A percentile compares a stretch with the other conserved stretches of the same genome.
phyloP scores from a whole-genome alignment of 2,797 vertebrate genomes.

The Lepilemur septentrionalis region DNA sequence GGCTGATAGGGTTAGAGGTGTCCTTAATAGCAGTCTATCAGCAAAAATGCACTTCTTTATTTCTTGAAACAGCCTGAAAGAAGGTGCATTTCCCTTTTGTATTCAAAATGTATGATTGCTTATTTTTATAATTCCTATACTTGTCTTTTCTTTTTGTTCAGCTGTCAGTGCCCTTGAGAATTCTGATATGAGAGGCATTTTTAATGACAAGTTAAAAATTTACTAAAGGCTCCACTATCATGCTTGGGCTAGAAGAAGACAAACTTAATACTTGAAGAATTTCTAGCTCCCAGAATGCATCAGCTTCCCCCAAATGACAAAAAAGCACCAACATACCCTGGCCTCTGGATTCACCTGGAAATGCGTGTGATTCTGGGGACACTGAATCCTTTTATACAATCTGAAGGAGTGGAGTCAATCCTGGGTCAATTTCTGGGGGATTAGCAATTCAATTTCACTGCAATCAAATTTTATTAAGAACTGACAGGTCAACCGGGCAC shows the following conservation, averaged over 20 bases:
- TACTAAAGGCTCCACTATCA: slow-evolving; percentile 20
- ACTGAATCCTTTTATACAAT: slow-evolving; percentile 23
- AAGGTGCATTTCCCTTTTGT: slow-evolving; percentile 57
- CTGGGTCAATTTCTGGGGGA: slow-evolving; percentile 48
- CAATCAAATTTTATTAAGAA: slow-evolving; percentile 68
- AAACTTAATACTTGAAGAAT: slow-evolving; percentile 41
- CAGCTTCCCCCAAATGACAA: neutral
- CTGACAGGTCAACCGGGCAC: slow-evolving; percentile 26
- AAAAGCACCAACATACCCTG: neutral
- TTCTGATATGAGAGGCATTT: slow-evolving; percentile 68
- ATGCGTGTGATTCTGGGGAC: slow-evolving; percentile 36
- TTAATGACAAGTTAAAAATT: slow-evolving; percentile 76
- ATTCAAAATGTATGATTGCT: slow-evolving; percentile 56
- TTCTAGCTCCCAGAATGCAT: slow-evolving; percentile 26
- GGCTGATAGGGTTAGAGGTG: slow-evolving; percentile 70
- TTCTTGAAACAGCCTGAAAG: slow-evolving; percentile 67
- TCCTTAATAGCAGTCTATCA: slow-evolving; percentile 74
- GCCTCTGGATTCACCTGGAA: slow-evolving; percentile 14
- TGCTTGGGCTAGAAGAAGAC: slow-evolving; percentile 29
- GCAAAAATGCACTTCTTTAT: slow-evolving; percentile 69
- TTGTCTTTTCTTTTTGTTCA: slow-evolving; percentile 69
- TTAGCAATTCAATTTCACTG: slow-evolving; percentile 56
- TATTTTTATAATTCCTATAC: slow-evolving; percentile 58
- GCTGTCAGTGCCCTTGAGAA: slow-evolving; percentile 67
- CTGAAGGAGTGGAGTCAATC: slow-evolving; percentile 51